phyloP scores from a whole-genome alignment of 2,113 vertebrate species.

The Lagopus muta region DNA sequence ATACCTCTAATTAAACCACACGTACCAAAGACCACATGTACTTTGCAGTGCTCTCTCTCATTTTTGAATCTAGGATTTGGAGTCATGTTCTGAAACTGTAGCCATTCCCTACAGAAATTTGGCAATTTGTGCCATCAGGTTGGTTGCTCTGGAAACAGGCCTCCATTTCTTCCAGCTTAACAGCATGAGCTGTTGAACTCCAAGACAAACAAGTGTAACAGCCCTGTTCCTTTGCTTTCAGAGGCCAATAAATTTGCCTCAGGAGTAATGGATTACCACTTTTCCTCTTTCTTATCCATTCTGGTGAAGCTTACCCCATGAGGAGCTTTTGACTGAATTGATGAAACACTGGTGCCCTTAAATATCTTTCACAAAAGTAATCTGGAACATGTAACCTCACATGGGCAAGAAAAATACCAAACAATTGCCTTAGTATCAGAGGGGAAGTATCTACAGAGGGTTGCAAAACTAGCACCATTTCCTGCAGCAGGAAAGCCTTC shows the following conservation, averaged over 20 bases:
- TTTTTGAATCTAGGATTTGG: neutral
- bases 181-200: constrained; percentile 35
- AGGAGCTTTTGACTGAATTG: neutral
- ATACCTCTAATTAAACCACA: neutral
- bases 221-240: neutral
- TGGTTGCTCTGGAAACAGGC: constrained; percentile 64
- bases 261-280: neutral
- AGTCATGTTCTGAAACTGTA: neutral
- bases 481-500: neutral
- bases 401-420: neutral
- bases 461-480: neutral
- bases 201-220: neutral
- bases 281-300: neutral
- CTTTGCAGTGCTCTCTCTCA: neutral
- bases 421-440: neutral
- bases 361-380: neutral
- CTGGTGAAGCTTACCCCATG: neutral
- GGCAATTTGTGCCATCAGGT: constrained; percentile 7
- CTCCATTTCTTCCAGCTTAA: constrained; percentile 35
- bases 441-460: fast-evolving
- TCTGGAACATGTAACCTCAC: neutral
- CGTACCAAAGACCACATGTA: neutral
- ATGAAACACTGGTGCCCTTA: neutral
- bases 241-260: neutral
- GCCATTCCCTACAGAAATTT: constrained; percentile 6